These are phyloP conservation scores for Nephrotoma guestfalica DNA, from an alignment of 2,888 invertebrate genomes.

Conservation along the genomic window DNA sequence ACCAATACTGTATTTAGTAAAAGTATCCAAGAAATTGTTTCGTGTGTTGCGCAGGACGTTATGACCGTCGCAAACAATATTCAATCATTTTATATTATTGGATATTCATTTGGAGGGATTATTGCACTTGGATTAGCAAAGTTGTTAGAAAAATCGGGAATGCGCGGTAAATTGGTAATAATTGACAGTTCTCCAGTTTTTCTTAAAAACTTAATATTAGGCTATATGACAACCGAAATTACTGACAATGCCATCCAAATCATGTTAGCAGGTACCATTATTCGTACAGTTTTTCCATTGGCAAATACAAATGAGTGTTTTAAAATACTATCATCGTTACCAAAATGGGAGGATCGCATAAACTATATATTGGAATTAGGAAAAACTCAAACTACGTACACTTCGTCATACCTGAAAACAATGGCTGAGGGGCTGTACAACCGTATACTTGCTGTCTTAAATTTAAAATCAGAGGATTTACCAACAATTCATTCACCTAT, in stretches of 20 bases:
- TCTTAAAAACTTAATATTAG: constrained; percentile 35
- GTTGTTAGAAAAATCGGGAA: constrained; percentile 51
- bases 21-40: background rate
- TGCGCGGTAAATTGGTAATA: constrained; percentile 47
- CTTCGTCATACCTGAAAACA: constrained; percentile 29
- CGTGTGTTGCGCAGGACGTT: constrained; percentile 21
- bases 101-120: constrained; percentile 78
- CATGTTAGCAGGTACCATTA: constrained; percentile 21
- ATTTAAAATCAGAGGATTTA: constrained; percentile 33
- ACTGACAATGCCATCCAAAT: constrained; percentile 24
- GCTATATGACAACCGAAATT: constrained; percentile 21
- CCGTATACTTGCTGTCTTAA: constrained; percentile 38
- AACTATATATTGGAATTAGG: constrained; percentile 33
- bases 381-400: constrained; percentile 29
- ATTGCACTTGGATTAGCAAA: constrained; percentile 63
- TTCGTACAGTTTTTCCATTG: constrained; percentile 25
- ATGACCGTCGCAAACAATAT: constrained; percentile 38
- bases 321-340: constrained; percentile 35
- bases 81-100: constrained; percentile 58
- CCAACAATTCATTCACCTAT: constrained; percentile 42
- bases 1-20: constrained; percentile 16
- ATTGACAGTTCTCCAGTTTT: constrained; percentile 72
- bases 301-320: constrained; percentile 22
- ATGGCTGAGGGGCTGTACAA: constrained; percentile 35
- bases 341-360: constrained; percentile 42